These are phyloP conservation scores for Anomalospiza imberbis DNA, from an alignment of 2,797 vertebrate genomes.

Conservation along the genomic window DNA sequence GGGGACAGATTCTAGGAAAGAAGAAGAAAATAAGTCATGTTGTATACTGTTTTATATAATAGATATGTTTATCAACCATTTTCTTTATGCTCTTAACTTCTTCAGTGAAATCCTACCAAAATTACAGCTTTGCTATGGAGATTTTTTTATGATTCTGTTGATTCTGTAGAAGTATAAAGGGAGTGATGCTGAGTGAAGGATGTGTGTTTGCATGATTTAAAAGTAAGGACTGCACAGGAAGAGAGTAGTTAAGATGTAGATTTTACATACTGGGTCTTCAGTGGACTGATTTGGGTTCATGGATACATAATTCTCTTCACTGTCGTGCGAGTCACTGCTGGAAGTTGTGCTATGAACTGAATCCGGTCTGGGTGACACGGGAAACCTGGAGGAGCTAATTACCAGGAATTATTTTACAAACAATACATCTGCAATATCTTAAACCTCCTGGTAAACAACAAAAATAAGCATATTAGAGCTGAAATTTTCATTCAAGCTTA, in stretches of 20 bases:
- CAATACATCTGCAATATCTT: slow-evolving; percentile 23
- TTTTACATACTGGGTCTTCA: slow-evolving; percentile 94
- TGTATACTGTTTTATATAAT: not conserved
- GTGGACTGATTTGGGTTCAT: slow-evolving; percentile 93
- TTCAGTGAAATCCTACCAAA: not conserved
- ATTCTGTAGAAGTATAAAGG: not conserved
- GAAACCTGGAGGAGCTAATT: slow-evolving; percentile 94
- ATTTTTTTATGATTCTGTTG: not conserved
- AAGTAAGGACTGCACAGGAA: slow-evolving; percentile 43
- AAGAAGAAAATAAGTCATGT: not conserved
- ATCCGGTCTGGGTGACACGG: slow-evolving; percentile 88
- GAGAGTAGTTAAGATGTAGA: slow-evolving; percentile 54
- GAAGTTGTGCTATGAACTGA: slow-evolving; percentile 98
- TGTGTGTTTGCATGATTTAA: not conserved
- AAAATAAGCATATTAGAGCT: slow-evolving; percentile 11
- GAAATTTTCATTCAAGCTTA: not conserved
- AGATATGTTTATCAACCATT: not conserved
- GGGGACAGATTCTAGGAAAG: not conserved
- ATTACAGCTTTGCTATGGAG: not conserved
- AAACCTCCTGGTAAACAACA: slow-evolving; percentile 36
- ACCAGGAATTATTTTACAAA: slow-evolving; percentile 81
- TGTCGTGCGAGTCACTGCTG: slow-evolving; percentile 98
- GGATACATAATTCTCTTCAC: slow-evolving; percentile 96
- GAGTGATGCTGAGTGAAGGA: not conserved
- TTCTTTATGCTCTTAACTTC: not conserved